These are phyloP conservation scores for Malurus cyaneus DNA, from an alignment of 2,113 vertebrate species.

Conservation along the genomic window DNA sequence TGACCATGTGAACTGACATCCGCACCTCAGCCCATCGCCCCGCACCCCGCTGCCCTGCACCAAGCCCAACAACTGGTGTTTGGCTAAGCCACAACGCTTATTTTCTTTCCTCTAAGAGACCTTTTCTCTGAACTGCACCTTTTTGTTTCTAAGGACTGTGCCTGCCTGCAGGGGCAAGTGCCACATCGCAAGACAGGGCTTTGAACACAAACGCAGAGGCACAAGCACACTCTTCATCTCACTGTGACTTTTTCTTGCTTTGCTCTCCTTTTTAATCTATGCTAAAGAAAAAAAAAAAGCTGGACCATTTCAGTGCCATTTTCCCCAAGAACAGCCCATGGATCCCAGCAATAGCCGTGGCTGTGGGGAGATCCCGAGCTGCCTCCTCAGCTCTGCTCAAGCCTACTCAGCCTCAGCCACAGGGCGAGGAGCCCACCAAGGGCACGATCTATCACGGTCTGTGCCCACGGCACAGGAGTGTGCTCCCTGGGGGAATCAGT, in stretches of 20 bases:
- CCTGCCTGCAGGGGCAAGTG: constrained; percentile 43
- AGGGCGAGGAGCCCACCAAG: background rate
- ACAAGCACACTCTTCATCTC: background rate
- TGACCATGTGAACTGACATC: constrained; percentile 29
- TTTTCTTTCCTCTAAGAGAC: constrained; percentile 22
- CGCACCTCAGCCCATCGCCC: background rate
- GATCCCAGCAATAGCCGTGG: background rate
- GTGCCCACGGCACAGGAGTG: background rate
- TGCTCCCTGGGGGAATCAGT: rapidly evolving
- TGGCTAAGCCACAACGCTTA: background rate
- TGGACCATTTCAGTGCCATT: background rate
- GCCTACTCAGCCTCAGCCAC: background rate
- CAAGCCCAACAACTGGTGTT: background rate
- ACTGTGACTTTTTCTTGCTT: background rate
- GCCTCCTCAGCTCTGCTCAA: background rate
- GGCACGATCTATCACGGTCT: rapidly evolving
- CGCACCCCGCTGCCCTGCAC: background rate
- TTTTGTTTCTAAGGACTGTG: constrained; percentile 32
- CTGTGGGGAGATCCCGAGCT: background rate
- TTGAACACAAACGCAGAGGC: background rate
- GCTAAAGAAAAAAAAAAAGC: background rate
- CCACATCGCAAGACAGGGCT: constrained; percentile 2
- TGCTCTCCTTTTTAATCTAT: background rate
- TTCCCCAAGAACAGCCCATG: background rate
- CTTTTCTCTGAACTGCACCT: constrained; percentile 52